phyloP scores from a whole-genome alignment of 1,140 invertebrate species.

The Magallana ariakensis region DNA sequence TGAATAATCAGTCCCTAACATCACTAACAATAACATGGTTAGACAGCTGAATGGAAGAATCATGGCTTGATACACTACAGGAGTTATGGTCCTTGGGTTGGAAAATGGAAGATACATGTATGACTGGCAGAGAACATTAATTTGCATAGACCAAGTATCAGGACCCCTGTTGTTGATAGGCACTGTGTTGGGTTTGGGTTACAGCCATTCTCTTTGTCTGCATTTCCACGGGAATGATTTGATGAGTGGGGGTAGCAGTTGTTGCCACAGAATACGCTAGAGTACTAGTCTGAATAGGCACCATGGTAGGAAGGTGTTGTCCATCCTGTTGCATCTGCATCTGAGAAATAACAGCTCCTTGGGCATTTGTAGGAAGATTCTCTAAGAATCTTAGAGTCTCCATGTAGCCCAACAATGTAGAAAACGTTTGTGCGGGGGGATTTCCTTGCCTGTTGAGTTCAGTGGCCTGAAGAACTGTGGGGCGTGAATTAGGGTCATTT shows the following conservation, averaged over 20 bases:
- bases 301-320: slow-evolving; percentile 53
- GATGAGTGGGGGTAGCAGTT: slow-evolving; percentile 37
- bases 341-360: slow-evolving; percentile 53
- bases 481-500: slow-evolving; percentile 43
- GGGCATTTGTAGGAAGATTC: slow-evolving; percentile 64
- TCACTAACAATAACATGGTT: background rate
- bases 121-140: background rate
- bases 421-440: slow-evolving; percentile 58
- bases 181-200: slow-evolving; percentile 51
- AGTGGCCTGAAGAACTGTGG: slow-evolving; percentile 52
- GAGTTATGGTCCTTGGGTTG: slow-evolving; percentile 20
- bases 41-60: background rate
- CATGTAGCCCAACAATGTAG: slow-evolving; percentile 66
- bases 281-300: slow-evolving; percentile 51
- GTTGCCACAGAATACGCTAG: slow-evolving; percentile 43
- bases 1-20: slow-evolving; percentile 19
- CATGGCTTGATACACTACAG: background rate
- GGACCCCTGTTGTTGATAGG: slow-evolving; percentile 49
- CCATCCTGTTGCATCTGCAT: slow-evolving; percentile 51
- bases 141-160: slow-evolving; percentile 7
- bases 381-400: slow-evolving; percentile 65
- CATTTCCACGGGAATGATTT: slow-evolving; percentile 46
- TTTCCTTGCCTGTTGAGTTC: slow-evolving; percentile 43
- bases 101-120: slow-evolving; percentile 34
- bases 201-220: slow-evolving; percentile 54